phyloP scores from a whole-genome alignment of 1,140 invertebrate genomes.

The Lasaia peninsularis region DNA sequence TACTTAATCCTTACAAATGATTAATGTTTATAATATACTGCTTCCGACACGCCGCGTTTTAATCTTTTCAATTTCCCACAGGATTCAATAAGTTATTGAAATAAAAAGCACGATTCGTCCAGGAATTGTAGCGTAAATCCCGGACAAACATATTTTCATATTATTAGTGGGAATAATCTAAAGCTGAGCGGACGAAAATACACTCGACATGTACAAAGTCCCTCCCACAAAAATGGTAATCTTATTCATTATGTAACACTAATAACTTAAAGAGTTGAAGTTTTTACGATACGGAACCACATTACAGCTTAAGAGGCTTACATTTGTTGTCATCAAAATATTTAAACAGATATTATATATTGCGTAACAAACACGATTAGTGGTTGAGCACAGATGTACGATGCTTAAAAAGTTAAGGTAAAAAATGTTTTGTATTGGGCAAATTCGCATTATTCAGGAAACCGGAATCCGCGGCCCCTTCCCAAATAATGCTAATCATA shows the following conservation, averaged over 20 bases:
- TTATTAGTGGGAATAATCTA: no score
- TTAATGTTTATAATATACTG: no score
- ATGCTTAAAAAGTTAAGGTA: constrained; percentile 55
- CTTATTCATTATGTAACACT: background rate
- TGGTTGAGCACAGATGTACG: constrained; percentile 61
- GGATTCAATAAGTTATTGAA: no score
- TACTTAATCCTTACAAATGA: no score
- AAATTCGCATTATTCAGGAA: constrained; percentile 69
- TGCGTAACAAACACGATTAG: constrained; percentile 72
- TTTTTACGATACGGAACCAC: constrained; percentile 20
- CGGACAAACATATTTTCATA: background rate
- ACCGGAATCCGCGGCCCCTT: constrained; percentile 66
- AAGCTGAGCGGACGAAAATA: no score
- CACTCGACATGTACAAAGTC: no score
- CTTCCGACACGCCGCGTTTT: no score
- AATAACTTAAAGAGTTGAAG: background rate
- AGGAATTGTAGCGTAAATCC: no score
- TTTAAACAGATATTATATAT: constrained; percentile 70
- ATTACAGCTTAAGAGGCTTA: constrained; percentile 16
- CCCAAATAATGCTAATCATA: constrained; percentile 72
- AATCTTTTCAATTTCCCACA: no score
- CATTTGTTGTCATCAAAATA: constrained; percentile 46
- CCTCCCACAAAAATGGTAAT: no score
- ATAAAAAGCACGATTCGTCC: no score
- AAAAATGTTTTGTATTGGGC: constrained; percentile 61